Conservation (phyloP, 2,888 invertebrate genomes). For the Lycia hirtaria region DNA sequence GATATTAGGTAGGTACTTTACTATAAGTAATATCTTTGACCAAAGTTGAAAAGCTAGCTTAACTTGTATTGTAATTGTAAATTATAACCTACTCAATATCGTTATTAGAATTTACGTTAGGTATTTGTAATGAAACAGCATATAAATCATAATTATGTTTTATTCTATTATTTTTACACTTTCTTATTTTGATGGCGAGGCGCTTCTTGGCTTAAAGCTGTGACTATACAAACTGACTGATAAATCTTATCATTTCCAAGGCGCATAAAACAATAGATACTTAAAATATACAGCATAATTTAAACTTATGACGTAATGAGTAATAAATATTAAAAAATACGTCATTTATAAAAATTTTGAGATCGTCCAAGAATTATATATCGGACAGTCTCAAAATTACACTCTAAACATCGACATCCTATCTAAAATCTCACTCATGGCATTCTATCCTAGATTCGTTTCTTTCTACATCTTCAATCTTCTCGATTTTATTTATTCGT, state of each 20-base stretch:
- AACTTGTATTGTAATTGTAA: too few species aligned
- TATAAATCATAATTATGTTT: slow-evolving; percentile 3
- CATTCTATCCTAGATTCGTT: slow-evolving; percentile 38
- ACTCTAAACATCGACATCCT: slow-evolving; percentile 22
- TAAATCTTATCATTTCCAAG: slow-evolving; percentile 18
- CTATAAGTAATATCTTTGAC: too few species aligned
- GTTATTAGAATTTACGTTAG: too few species aligned
- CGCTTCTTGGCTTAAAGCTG: slow-evolving; percentile 18
- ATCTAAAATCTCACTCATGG: slow-evolving; percentile 39
- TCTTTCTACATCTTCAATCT: slow-evolving; percentile 36
- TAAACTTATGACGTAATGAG: slow-evolving; percentile 42
- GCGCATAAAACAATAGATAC: slow-evolving; percentile 32
- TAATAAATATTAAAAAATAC: slow-evolving; percentile 44
- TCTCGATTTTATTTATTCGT: slow-evolving; percentile 45
- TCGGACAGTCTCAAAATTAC: slow-evolving; percentile 78
- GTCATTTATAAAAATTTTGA: slow-evolving; percentile 68
- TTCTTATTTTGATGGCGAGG: slow-evolving; percentile 23
- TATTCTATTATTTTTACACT: slow-evolving; percentile 35
- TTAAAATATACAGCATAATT: slow-evolving; percentile 43
- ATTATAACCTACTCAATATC: too few species aligned
- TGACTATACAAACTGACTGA: slow-evolving; percentile 27
- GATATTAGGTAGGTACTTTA: too few species aligned
- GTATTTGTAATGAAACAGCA: background rate
- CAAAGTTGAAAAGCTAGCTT: too few species aligned
- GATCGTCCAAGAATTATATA: slow-evolving; percentile 76